Percentiles rank a stretch among this genome's conserved stretches.
Evolutionary conservation across 1,140 invertebrate species (phyloP).

Genomic region (Drosophila mauritiana): DNA sequence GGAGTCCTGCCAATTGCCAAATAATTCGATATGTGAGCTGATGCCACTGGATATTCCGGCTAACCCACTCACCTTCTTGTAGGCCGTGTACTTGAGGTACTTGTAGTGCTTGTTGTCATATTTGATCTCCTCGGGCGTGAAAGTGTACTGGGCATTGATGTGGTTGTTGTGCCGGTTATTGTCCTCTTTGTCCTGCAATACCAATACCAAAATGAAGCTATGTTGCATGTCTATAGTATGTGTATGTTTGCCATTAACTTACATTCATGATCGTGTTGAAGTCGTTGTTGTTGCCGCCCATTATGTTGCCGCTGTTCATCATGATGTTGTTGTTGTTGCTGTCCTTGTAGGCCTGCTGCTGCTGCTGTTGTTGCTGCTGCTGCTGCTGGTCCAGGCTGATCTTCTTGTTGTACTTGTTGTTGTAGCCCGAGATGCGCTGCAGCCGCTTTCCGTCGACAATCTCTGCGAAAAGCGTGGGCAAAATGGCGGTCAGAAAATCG

Average conservation of each 20-base stretch:
- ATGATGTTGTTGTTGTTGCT: constrained; percentile 83
- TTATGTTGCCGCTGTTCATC: constrained; percentile 75
- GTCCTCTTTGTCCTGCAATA: constrained; percentile 79
- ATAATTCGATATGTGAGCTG: neutral
- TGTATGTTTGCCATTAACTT: constrained; percentile 26
- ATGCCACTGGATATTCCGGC: neutral
- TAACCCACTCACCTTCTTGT: constrained; percentile 85
- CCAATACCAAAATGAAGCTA: neutral
- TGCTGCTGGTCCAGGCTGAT: constrained; percentile 85
- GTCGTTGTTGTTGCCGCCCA: constrained; percentile 79
- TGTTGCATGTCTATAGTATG: too few relatives aligned
- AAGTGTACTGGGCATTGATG: constrained; percentile 86
- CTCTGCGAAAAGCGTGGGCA: constrained; percentile 85
- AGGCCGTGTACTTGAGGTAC: constrained; percentile 91
- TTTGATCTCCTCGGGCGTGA: constrained; percentile 91
- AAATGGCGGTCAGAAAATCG: constrained; percentile 64
- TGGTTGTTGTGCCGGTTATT: constrained; percentile 84
- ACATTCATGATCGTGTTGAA: constrained; percentile 85
- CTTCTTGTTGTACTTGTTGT: constrained; percentile 90
- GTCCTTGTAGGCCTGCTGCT: constrained; percentile 80
- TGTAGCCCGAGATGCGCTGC: constrained; percentile 87
- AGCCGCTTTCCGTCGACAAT: constrained; percentile 86
- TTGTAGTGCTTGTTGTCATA: constrained; percentile 93
- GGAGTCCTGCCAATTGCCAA: constrained; percentile 84
- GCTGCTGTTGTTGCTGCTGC: constrained; percentile 85